These are phyloP conservation scores for Drosophila macrospina DNA, from an alignment of 2,888 invertebrate species.

Conservation along the genomic window DNA sequence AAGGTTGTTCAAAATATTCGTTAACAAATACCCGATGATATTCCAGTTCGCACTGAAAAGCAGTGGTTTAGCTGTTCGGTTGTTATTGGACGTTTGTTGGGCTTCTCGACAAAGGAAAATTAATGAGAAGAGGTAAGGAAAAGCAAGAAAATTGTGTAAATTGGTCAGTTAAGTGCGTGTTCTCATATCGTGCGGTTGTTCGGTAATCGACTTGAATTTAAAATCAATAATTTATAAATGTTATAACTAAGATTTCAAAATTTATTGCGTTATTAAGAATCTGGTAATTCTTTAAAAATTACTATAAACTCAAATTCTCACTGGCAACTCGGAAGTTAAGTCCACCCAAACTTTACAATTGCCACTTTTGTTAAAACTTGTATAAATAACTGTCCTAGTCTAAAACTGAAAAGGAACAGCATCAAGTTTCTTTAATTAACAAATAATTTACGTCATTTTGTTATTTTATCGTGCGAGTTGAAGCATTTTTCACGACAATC, in stretches of 20 bases:
- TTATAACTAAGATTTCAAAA: too few relatives aligned
- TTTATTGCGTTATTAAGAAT: background rate
- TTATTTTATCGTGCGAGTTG: background rate
- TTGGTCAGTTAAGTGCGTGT: conserved; percentile 48
- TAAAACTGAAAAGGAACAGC: background rate
- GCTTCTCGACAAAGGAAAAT: conserved; percentile 55
- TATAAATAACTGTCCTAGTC: background rate
- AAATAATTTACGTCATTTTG: background rate
- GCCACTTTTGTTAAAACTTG: background rate
- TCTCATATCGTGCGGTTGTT: conserved; percentile 45
- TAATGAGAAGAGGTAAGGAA: conserved; percentile 60
- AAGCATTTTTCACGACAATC: conserved; percentile 13
- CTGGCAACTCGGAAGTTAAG: too few relatives aligned
- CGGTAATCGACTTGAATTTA: background rate
- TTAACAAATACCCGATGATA: conserved; percentile 23
- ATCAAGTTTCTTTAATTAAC: background rate
- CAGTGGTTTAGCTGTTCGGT: conserved; percentile 29
- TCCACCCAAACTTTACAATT: background rate
- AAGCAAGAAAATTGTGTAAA: conserved; percentile 19
- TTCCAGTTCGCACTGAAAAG: conserved; percentile 10
- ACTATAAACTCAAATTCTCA: background rate
- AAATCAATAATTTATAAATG: too few relatives aligned
- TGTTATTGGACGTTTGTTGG: conserved; percentile 66
- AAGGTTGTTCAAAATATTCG: too few relatives aligned
- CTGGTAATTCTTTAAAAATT: background rate